Conservation (phyloP, 2,888 invertebrate species). For the Drosophila colorata region DNA sequence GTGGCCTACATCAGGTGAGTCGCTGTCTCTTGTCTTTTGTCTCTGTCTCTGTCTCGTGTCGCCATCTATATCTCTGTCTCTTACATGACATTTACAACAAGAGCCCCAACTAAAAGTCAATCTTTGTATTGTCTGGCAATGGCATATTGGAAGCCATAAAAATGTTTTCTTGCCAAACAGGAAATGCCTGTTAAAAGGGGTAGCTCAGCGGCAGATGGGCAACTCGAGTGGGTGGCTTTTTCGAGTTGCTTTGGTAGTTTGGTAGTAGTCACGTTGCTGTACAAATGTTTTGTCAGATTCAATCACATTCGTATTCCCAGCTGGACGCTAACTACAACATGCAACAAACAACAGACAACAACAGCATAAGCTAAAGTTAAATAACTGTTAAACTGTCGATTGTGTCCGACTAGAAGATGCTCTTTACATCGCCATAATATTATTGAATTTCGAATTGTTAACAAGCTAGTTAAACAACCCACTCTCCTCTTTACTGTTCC, state of each 20-base stretch:
- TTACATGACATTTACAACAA: conserved; percentile 69
- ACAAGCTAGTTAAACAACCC: too few relatives aligned
- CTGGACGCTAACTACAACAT: conserved; percentile 4
- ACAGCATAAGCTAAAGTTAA: neutral
- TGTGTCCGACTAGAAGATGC: neutral
- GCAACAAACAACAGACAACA: conserved; percentile 17
- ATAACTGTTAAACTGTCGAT: neutral
- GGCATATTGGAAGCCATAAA: conserved; percentile 72
- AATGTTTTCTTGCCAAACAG: conserved; percentile 65
- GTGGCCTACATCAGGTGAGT: conserved; percentile 92
- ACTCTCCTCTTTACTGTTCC: too few relatives aligned
- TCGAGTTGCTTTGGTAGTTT: neutral
- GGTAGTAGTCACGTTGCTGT: conserved; percentile 21
- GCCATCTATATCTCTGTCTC: conserved; percentile 32
- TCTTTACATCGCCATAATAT: neutral
- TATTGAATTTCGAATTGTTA: too few relatives aligned
- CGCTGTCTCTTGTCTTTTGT: conserved; percentile 31
- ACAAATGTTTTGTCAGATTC: conserved; percentile 40
- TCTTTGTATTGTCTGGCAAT: conserved; percentile 68
- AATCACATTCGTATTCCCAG: conserved; percentile 16
- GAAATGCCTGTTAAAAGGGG: conserved; percentile 57
- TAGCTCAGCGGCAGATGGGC: conserved; percentile 6
- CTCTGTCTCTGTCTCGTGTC: conserved; percentile 53
- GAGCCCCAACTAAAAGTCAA: conserved; percentile 66
- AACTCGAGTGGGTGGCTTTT: conserved; percentile 25